A percentile compares a stretch with the other conserved stretches of the same genome.
These are phyloP conservation scores for Platycnemis pennipes DNA, from an alignment of 2,888 invertebrate species.

Conservation along the genomic window DNA sequence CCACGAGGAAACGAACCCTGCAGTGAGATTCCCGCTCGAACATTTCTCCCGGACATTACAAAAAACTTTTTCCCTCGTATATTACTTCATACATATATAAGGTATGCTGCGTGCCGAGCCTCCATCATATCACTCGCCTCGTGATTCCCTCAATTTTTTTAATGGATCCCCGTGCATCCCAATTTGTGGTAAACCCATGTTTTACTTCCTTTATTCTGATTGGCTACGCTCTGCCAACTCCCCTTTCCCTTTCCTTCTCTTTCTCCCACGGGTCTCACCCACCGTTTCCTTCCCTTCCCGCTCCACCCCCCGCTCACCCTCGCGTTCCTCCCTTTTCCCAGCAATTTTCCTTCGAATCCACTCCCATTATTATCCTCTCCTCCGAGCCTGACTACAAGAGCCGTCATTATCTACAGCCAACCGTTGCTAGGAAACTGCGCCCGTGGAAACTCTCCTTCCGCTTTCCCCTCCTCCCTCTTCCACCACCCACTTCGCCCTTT, in stretches of 20 bases:
- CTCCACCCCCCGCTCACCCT: background rate
- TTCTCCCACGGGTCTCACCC: constrained; percentile 40
- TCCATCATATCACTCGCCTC: constrained; percentile 46
- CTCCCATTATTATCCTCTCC: constrained; percentile 64
- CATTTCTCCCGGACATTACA: constrained; percentile 39
- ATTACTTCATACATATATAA: background rate
- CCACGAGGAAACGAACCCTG: constrained; percentile 13
- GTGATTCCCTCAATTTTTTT: constrained; percentile 56
- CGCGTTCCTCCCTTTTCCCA: constrained; percentile 50
- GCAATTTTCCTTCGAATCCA: constrained; percentile 62
- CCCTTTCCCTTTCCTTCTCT: background rate
- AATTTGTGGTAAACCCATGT: constrained; percentile 61
- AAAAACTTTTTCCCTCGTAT: constrained; percentile 38
- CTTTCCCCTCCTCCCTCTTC: background rate
- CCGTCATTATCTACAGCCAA: constrained; percentile 65
- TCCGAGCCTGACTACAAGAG: constrained; percentile 57
- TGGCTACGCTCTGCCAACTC: constrained; percentile 40
- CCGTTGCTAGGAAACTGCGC: constrained; percentile 64
- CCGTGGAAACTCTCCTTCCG: constrained; percentile 26
- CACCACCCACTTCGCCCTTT: background rate
- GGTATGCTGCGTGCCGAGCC: constrained; percentile 28
- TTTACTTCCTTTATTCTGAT: constrained; percentile 59
- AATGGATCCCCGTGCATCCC: constrained; percentile 56
- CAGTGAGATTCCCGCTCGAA: constrained; percentile 5
- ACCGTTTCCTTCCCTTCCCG: background rate